Evolutionary conservation across 2,888 invertebrate species (phyloP).

Genomic region (Polydrusus tereticollis): DNA sequence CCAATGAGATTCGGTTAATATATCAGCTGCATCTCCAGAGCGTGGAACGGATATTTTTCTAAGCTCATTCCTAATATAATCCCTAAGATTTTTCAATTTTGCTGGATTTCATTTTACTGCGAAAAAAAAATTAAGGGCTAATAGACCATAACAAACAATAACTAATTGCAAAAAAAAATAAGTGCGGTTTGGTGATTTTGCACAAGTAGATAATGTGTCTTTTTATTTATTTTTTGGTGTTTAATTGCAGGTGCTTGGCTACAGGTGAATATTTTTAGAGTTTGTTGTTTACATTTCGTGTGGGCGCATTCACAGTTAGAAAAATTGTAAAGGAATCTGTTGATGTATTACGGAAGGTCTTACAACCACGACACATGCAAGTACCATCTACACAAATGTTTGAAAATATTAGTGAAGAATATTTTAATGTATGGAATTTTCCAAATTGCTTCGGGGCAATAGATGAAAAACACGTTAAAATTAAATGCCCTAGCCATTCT

Average conservation of each 20-base stretch:
- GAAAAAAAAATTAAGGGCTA: neutral
- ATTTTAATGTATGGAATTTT: conserved; percentile 21
- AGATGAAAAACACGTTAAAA: conserved; percentile 43
- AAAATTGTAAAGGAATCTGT: conserved; percentile 42
- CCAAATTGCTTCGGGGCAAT: conserved; percentile 33
- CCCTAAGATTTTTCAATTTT: neutral
- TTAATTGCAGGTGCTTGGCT: neutral
- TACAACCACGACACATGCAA: conserved; percentile 41
- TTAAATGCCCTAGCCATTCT: conserved; percentile 27
- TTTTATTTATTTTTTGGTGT: neutral
- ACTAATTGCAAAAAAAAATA: too few relatives aligned
- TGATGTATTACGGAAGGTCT: conserved; percentile 26
- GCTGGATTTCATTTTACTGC: neutral
- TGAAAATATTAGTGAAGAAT: neutral
- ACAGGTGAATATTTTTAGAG: conserved; percentile 40
- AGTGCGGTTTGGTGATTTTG: too few relatives aligned
- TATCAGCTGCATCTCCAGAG: neutral
- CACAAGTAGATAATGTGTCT: too few relatives aligned
- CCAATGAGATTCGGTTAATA: neutral
- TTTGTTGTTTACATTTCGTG: conserved; percentile 40
- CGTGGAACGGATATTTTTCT: neutral
- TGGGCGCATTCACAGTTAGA: conserved; percentile 42
- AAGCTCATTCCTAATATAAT: neutral
- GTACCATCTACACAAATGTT: conserved; percentile 13
- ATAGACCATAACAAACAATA: too few relatives aligned